Conservation (phyloP, 2,797 vertebrate genomes). For the Podargus strigoides region DNA sequence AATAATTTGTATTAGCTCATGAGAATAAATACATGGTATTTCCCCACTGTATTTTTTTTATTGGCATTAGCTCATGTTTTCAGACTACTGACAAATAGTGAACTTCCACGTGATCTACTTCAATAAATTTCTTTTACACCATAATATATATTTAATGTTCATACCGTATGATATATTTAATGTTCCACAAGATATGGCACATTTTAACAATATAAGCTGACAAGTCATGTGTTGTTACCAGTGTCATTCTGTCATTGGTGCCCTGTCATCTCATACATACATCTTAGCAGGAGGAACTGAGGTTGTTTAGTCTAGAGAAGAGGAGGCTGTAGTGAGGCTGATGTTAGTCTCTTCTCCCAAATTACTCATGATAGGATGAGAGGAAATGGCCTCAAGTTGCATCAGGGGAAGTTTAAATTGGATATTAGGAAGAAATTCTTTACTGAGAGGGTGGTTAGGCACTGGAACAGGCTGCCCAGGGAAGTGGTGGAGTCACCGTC, state of each 20-base stretch:
- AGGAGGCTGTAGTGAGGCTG: too few species aligned
- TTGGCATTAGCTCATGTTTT: not conserved
- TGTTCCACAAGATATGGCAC: not conserved
- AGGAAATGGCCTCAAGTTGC: too few species aligned
- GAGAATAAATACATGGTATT: not conserved
- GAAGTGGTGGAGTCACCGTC: too few species aligned
- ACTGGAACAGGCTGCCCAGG: too few species aligned
- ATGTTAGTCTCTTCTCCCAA: too few species aligned
- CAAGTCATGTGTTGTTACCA: constrained; percentile 8
- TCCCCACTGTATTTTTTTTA: not conserved
- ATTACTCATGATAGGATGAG: too few species aligned
- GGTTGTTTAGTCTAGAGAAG: too few species aligned
- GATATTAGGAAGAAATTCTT: too few species aligned
- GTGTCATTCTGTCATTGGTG: not conserved
- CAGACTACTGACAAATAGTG: not conserved
- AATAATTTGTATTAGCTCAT: not conserved
- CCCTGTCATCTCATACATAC: not conserved
- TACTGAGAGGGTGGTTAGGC: too few species aligned
- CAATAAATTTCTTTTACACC: not conserved
- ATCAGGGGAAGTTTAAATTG: too few species aligned
- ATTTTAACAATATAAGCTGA: constrained; percentile 38
- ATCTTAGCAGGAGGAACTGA: not conserved
- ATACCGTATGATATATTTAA: not conserved
- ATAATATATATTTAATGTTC: constrained; percentile 29
- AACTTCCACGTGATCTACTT: not conserved